Evolutionary conservation across 2,113 vertebrate genomes (phyloP).

Genomic region (Hipposideros armiger): DNA sequence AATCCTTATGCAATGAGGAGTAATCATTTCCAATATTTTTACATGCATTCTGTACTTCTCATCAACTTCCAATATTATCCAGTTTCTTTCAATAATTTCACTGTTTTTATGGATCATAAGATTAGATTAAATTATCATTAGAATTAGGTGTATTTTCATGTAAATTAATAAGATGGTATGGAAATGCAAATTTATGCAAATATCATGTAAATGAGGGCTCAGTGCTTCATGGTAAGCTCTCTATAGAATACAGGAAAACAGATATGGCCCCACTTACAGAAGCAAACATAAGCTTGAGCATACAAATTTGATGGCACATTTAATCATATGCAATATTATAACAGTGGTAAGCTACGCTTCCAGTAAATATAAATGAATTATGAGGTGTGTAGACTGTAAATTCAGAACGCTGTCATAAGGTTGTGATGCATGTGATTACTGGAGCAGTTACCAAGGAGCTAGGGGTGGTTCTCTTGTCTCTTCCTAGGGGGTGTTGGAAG

Average conservation of each 20-base stretch:
- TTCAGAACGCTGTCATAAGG: not conserved
- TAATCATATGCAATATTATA: slow-evolving; percentile 58
- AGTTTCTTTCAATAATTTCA: not conserved
- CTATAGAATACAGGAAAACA: slow-evolving; percentile 28
- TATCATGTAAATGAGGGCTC: slow-evolving; percentile 24
- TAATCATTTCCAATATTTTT: not conserved
- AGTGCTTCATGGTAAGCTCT: not conserved
- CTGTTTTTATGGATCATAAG: not conserved
- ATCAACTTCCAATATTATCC: not conserved
- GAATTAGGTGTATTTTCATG: slow-evolving; percentile 50
- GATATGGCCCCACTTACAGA: not conserved
- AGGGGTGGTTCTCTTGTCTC: not conserved
- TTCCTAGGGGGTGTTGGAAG: not conserved
- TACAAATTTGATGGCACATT: slow-evolving; percentile 45
- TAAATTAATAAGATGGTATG: slow-evolving; percentile 55
- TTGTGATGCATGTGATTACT: not conserved
- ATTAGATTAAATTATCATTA: slow-evolving; percentile 17
- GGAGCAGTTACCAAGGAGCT: not conserved
- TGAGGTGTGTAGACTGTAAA: not conserved
- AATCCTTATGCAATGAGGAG: not conserved
- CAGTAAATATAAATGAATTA: slow-evolving; percentile 62
- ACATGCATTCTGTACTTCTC: not conserved
- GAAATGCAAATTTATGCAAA: slow-evolving; percentile 75
- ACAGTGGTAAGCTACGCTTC: slow-evolving; percentile 13
- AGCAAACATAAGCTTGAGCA: not conserved